Base-by-base conservation (phyloP, 30 jellyfish, hydroid and myxozoan genomes). In the Hydra vulgaris region DNA sequence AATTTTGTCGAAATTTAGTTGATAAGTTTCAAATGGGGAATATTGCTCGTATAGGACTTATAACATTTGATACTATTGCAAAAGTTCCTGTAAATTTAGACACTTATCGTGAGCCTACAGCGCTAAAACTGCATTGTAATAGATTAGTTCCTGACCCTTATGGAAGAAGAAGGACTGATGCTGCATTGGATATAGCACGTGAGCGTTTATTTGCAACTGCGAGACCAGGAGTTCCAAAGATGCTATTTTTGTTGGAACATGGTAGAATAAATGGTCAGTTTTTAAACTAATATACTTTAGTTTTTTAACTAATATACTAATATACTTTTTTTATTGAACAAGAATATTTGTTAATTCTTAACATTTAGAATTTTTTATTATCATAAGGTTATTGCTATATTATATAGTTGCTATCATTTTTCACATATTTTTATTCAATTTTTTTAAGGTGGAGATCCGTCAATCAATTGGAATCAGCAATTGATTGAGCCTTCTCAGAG, bases 141-240 rank as follows among this genome's bases (percentile, higher is more conserved):
- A 83, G 79, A 71, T 69, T 91, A 71, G 26, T 79, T 78, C 86
- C 90, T 85, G 87, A 91, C 27, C 97, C 97, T 25, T 86, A 66
- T 79, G 97, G 97, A 23, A 84, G 87, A 73, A 77, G 95, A 40
- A 79, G 97, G 68, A 86, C 95, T 0, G 97, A 91, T 82, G 90
- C 80, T 21, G 97, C 96, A 22, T 70, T 91, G 56, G 87, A 91
- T 67, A 70, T 83, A 22, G 97, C 97, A 18, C 72, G 87, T 20
- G 94, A 80, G 24, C 88, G 84, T 23, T 66, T 91, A 17, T 91
- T 91, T 74, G 82, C 82, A 17, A 86, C 96, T 15, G 96, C 95
- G 26, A 80, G 97, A 56, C 80, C 95, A 56, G 95, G 95, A 18
- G 96, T 86, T 18, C 85, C 90, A 18, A 83, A 87, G 52, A 88